phyloP scores from a whole-genome alignment of 2,888 invertebrate genomes.

The Eudasyphora cyanicolor region DNA sequence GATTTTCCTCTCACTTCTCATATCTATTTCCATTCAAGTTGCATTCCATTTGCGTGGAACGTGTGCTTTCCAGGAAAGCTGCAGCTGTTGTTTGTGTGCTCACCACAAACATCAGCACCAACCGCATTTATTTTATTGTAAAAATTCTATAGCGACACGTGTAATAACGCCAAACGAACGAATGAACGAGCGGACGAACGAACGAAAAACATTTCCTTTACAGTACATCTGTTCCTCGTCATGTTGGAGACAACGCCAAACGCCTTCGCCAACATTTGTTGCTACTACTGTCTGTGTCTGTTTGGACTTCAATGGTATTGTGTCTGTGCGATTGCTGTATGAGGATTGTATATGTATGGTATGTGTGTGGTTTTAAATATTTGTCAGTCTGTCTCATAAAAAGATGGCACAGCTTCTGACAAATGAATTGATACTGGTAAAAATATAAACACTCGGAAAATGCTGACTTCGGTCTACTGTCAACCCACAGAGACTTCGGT shows the following conservation, averaged over 20 bases:
- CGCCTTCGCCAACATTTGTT: slow-evolving; percentile 26
- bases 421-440: not conserved
- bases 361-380: not conserved
- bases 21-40: no score
- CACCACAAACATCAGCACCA: not conserved
- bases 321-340: not conserved
- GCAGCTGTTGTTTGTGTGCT: not conserved
- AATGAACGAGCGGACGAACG: not conserved
- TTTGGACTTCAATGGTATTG: not conserved
- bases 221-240: slow-evolving; percentile 7
- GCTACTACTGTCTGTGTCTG: no score
- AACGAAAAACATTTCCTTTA: not conserved
- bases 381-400: not conserved
- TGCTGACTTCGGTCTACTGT: not conserved
- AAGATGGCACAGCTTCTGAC: not conserved
- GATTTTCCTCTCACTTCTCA: not conserved
- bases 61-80: not conserved
- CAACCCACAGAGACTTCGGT: no score
- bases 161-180: not conserved
- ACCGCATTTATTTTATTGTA: not conserved
- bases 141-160: not conserved
- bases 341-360: not conserved
- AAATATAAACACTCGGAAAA: no score
- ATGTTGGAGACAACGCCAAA: slow-evolving; percentile 7
- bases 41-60: no score